These are phyloP conservation scores for Anguilla obscura DNA, from an alignment of 2,797 vertebrate genomes.

Conservation along the genomic window DNA sequence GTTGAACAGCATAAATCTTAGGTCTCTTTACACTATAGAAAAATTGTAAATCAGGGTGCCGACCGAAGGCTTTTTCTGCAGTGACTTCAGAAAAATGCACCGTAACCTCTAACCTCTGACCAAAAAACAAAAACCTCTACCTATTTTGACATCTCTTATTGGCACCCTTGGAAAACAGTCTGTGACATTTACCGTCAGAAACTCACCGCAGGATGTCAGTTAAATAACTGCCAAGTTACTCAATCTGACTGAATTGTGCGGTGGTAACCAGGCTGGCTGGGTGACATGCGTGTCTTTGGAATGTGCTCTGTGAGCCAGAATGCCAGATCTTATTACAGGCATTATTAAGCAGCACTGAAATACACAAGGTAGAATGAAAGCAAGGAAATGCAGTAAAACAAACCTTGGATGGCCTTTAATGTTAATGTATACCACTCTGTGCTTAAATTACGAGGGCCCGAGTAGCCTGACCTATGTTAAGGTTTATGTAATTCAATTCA, in stretches of 20 bases:
- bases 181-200: neutral
- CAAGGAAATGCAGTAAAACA: neutral
- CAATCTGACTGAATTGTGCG: neutral
- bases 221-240: neutral
- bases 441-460: neutral
- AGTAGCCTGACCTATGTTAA: neutral
- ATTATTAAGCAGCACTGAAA: neutral
- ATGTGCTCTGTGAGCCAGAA: neutral
- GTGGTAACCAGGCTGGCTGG: neutral
- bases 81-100: neutral
- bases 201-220: neutral
- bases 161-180: neutral
- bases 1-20: neutral
- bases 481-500: neutral
- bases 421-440: neutral
- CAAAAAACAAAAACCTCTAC: neutral
- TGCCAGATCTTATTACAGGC: neutral
- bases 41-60: neutral
- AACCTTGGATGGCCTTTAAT: conserved; percentile 26
- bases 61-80: neutral
- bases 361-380: neutral
- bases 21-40: neutral
- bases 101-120: neutral
- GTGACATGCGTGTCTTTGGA: neutral
- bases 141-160: neutral